Percentiles rank a stretch among this genome's conserved stretches.
These are phyloP conservation scores for Arctia plantaginis DNA, from an alignment of 2,888 invertebrate species.

Conservation along the genomic window DNA sequence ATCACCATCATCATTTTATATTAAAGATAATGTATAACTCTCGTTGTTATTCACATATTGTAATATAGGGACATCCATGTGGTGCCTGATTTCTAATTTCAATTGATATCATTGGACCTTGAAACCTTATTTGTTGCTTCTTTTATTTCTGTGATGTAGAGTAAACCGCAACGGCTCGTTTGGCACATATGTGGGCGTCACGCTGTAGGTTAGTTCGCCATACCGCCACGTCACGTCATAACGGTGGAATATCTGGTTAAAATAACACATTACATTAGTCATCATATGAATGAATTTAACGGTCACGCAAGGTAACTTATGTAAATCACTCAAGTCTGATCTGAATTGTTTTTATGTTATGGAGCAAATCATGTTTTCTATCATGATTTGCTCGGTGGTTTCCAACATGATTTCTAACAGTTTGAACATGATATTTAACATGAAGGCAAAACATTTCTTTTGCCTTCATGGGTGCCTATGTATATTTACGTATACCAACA, in stretches of 20 bases:
- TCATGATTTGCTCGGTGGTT: too few species aligned
- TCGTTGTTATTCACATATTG: neutral
- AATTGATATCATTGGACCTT: neutral
- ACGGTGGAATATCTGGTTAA: constrained; percentile 89
- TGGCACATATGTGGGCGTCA: constrained; percentile 91
- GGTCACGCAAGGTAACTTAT: constrained; percentile 14
- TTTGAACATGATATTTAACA: too few species aligned
- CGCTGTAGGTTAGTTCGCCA: constrained; percentile 89
- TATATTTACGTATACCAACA: neutral
- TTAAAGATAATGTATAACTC: neutral
- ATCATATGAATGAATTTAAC: constrained; percentile 4
- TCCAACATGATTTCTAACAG: too few species aligned
- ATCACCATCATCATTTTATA: too few species aligned
- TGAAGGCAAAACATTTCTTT: neutral
- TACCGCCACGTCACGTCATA: constrained; percentile 90
- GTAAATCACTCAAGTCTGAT: constrained; percentile 1
- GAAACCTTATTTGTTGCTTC: constrained; percentile 5
- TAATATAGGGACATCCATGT: neutral
- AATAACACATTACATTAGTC: constrained; percentile 29
- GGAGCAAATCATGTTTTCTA: constrained; percentile 1
- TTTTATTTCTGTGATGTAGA: constrained; percentile 73
- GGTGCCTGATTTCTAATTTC: neutral
- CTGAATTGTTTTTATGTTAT: neutral
- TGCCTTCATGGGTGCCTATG: neutral
- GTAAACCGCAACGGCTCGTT: constrained; percentile 90